Conservation (phyloP, 1,140 invertebrate genomes). For the Theocolax elegans region DNA sequence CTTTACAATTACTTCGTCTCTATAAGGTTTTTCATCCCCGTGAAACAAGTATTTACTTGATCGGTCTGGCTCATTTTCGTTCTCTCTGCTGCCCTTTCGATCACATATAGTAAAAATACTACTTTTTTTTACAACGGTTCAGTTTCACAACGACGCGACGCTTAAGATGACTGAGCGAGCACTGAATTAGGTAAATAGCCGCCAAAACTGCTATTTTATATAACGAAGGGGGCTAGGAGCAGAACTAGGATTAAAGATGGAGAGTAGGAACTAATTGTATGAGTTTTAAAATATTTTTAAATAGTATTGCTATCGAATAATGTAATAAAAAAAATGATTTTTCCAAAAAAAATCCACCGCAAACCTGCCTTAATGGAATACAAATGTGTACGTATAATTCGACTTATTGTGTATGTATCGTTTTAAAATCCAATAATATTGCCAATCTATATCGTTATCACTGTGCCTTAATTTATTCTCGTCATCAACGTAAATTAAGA, state of each 20-base stretch:
- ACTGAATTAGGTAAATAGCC: too few species aligned
- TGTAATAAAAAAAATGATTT: not conserved
- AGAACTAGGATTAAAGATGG: too few species aligned
- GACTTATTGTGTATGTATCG: not conserved
- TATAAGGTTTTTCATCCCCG: slow-evolving; percentile 14
- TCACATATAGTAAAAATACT: too few species aligned
- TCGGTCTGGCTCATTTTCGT: too few species aligned
- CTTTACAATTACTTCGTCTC: slow-evolving; percentile 25
- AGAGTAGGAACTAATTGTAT: not conserved
- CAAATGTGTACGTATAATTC: not conserved
- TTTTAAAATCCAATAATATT: too few species aligned
- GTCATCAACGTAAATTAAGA: slow-evolving; percentile 34
- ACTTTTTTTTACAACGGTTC: too few species aligned
- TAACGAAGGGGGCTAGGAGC: too few species aligned
- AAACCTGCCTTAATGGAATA: slow-evolving; percentile 4
- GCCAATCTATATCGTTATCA: slow-evolving; percentile 10
- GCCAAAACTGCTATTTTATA: too few species aligned
- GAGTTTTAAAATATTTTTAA: slow-evolving; percentile 7
- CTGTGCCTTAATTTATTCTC: slow-evolving; percentile 42
- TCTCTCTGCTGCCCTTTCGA: too few species aligned
- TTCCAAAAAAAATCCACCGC: not conserved
- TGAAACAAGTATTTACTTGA: too few species aligned
- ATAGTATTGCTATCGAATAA: slow-evolving; percentile 5
- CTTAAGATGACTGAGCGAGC: too few species aligned
- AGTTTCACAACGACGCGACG: too few species aligned